phyloP scores from a whole-genome alignment of 2,113 vertebrate genomes.

The Beaufortia kweichowensis region DNA sequence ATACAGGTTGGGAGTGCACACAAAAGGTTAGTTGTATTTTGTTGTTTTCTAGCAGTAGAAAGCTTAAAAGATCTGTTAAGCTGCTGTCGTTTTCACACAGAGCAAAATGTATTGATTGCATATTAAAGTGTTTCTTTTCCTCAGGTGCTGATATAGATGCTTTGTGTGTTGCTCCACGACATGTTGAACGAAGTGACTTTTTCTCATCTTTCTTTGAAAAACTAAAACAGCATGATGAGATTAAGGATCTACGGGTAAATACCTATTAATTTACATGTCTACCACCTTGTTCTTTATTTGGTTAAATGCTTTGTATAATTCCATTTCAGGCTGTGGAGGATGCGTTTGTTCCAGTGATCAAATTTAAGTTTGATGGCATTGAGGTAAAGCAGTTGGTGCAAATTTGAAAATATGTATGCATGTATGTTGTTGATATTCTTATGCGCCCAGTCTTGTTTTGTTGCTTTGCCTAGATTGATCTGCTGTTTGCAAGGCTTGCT shows the following conservation, averaged over 20 bases:
- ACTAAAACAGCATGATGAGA: constrained; percentile 86
- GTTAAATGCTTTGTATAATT: neutral
- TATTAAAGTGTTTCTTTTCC: constrained; percentile 50
- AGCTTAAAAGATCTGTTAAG: neutral
- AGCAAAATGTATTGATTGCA: neutral
- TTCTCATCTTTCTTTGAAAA: constrained; percentile 97
- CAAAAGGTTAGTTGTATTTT: constrained; percentile 83
- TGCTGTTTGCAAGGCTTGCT: constrained; percentile 92
- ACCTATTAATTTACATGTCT: neutral
- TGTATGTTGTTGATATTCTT: too few species aligned
- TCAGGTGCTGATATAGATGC: constrained; percentile 96
- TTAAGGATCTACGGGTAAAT: constrained; percentile 91
- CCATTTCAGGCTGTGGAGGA: constrained; percentile 90
- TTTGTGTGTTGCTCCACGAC: constrained; percentile 92
- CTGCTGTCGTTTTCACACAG: neutral
- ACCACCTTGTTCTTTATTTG: neutral
- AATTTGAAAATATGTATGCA: neutral
- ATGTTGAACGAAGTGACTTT: constrained; percentile 93
- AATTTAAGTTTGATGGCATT: constrained; percentile 95
- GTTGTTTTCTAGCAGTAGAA: neutral
- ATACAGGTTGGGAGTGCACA: constrained; percentile 95
- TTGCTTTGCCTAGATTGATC: constrained; percentile 83
- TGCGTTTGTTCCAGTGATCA: constrained; percentile 97
- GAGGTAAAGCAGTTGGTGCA: constrained; percentile 78
- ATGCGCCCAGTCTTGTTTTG: neutral